These are phyloP conservation scores for Terrapene triunguis DNA, from an alignment of 2,113 vertebrate species.

Conservation along the genomic window DNA sequence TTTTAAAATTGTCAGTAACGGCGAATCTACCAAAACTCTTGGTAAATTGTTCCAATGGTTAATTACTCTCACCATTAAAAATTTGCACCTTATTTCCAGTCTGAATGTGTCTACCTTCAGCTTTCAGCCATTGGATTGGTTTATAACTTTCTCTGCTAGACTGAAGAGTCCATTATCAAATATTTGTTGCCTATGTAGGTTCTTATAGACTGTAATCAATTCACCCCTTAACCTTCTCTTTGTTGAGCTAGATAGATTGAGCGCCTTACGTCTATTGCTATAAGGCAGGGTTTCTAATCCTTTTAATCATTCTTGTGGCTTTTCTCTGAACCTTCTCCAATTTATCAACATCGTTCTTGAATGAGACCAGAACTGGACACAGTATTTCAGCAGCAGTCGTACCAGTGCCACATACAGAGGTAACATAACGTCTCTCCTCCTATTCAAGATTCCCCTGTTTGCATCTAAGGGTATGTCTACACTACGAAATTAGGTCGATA, in stretches of 20 bases:
- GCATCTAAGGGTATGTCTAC: not conserved
- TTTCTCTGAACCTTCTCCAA: not conserved
- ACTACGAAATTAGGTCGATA: no score
- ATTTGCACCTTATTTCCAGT: not conserved
- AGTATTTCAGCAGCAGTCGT: not conserved
- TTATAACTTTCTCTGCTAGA: not conserved
- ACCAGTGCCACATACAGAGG: not conserved
- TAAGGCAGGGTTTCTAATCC: not conserved
- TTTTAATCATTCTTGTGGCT: not conserved
- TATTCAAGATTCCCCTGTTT: not conserved
- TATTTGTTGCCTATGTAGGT: not conserved
- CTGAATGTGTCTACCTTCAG: not conserved
- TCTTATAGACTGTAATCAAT: not conserved
- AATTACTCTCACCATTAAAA: not conserved
- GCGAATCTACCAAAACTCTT: not conserved
- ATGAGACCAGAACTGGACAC: not conserved
- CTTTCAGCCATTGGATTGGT: not conserved
- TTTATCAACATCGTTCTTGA: not conserved
- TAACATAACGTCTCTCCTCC: not conserved
- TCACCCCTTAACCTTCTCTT: not conserved
- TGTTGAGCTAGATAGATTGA: not conserved
- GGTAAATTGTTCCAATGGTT: not conserved
- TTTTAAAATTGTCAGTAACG: not conserved
- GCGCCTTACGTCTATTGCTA: not conserved
- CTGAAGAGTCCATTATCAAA: not conserved